Evolutionary conservation across 2,797 vertebrate genomes (phyloP).

Genomic region (Coilia nasus): DNA sequence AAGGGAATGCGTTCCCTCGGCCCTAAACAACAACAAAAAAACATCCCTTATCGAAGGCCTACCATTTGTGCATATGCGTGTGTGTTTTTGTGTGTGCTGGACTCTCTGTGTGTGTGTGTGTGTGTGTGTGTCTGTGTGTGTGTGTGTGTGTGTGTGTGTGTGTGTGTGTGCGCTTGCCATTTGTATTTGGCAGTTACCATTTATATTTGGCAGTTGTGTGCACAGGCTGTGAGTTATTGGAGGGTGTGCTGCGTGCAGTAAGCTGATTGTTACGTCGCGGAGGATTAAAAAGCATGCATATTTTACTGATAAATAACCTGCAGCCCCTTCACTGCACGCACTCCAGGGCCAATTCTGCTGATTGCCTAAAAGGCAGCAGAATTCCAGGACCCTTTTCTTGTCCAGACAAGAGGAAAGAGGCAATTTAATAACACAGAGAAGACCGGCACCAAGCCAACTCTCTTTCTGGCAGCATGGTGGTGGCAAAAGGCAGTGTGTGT

Average conservation of each 20-base stretch:
- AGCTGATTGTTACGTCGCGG: conserved; percentile 1
- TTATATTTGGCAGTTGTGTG: not conserved
- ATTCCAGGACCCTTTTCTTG: conserved; percentile 33
- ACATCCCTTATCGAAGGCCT: too few relatives aligned
- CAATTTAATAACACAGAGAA: conserved; percentile 42
- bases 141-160: not conserved
- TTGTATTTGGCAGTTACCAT: not conserved
- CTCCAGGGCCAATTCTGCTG: conserved; percentile 36
- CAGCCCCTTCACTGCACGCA: conserved; percentile 15
- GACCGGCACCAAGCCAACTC: conserved; percentile 23
- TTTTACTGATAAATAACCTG: conserved; percentile 40
- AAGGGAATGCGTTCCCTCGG: not conserved
- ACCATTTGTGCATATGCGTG: not conserved
- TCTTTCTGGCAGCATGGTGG: conserved; percentile 21
- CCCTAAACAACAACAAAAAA: too few relatives aligned
- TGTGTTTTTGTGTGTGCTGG: not conserved
- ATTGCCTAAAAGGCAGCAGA: conserved; percentile 42
- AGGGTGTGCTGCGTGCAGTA: not conserved
- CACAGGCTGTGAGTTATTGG: not conserved
- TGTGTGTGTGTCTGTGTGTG: not conserved
- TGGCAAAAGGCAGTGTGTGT: not conserved
- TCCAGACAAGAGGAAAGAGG: conserved; percentile 37
- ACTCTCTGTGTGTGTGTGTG: not conserved
- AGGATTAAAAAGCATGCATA: conserved; percentile 26
- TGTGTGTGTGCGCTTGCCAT: not conserved